phyloP scores from a whole-genome alignment of 2,797 vertebrate genomes.

The Holocentrus rufus region DNA sequence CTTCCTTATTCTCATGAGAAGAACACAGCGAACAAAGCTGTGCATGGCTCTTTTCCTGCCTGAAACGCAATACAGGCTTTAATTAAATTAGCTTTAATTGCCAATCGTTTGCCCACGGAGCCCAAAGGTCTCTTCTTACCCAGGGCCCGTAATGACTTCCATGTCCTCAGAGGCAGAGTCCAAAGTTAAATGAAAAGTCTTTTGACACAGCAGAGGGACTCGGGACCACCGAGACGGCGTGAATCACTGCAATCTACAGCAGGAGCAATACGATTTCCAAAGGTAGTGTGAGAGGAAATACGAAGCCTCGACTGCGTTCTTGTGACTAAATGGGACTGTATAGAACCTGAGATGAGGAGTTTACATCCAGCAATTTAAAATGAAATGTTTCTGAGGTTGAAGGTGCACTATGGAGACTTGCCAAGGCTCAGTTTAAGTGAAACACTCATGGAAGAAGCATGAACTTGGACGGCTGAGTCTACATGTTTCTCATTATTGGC shows the following conservation, averaged over 20 bases:
- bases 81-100: constrained; percentile 74
- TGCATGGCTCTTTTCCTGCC: constrained; percentile 35
- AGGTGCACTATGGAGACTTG: too few species aligned
- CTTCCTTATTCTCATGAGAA: constrained; percentile 63
- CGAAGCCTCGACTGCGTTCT: neutral
- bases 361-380: too few species aligned
- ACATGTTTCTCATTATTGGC: too few species aligned
- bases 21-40: constrained; percentile 30
- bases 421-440: too few species aligned
- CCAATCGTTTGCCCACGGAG: constrained; percentile 48
- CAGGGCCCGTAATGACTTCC: constrained; percentile 69
- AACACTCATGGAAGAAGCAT: too few species aligned
- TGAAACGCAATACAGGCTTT: constrained; percentile 60
- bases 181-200: constrained; percentile 19
- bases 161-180: constrained; percentile 55
- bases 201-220: constrained; percentile 19
- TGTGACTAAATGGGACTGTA: too few species aligned
- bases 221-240: neutral
- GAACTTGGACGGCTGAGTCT: too few species aligned
- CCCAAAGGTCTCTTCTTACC: constrained; percentile 61
- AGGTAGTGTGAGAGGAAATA: neutral
- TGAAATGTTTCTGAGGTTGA: too few species aligned
- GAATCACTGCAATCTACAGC: neutral
- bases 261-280: neutral
- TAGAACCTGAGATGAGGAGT: too few species aligned